Conservation (phyloP, 2,888 invertebrate genomes). For the Himalopsyche anomala region DNA sequence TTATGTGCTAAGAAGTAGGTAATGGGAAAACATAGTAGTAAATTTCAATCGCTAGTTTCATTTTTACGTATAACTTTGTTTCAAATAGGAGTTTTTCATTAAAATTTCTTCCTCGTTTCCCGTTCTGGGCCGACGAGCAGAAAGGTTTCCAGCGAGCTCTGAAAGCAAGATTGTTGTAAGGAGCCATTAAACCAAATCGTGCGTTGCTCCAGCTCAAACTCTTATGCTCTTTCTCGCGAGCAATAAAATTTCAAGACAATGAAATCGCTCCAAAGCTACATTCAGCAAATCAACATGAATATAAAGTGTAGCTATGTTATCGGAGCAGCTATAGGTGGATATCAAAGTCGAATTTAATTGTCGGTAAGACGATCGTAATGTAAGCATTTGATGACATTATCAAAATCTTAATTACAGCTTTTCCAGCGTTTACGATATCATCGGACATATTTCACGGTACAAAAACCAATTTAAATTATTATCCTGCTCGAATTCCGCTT, state of each 20-base stretch:
- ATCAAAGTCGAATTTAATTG: constrained; percentile 21
- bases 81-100: constrained; percentile 40
- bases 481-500: neutral
- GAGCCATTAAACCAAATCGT: constrained; percentile 53
- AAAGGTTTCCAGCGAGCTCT: constrained; percentile 38
- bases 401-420: constrained; percentile 35
- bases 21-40: no score
- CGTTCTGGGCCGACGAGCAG: constrained; percentile 28
- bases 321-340: neutral
- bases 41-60: no score
- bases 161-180: constrained; percentile 57
- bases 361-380: constrained; percentile 35
- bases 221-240: constrained; percentile 50
- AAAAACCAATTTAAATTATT: constrained; percentile 17
- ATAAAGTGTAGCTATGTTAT: neutral
- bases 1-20: no score
- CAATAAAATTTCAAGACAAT: constrained; percentile 60
- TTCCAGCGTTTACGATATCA: constrained; percentile 24
- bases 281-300: constrained; percentile 57
- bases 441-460: constrained; percentile 38
- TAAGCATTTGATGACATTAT: constrained; percentile 34
- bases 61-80: constrained; percentile 9
- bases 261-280: constrained; percentile 49
- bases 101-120: constrained; percentile 27
- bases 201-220: constrained; percentile 55